Evolutionary conservation across 2,113 vertebrate species (phyloP).

Genomic region (Bucco capensis): DNA sequence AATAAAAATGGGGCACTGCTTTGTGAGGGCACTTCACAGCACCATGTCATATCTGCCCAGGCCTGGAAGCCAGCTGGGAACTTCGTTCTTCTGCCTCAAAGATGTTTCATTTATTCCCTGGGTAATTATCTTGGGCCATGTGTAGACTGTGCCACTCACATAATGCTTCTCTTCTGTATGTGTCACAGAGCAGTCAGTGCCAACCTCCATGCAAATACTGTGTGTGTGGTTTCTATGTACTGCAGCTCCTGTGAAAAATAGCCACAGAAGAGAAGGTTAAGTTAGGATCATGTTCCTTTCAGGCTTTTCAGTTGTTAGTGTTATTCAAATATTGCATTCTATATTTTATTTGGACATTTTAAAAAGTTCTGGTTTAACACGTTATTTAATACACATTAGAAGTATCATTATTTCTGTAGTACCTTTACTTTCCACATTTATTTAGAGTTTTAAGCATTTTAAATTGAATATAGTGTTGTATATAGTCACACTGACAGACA

Average conservation of each 20-base stretch:
- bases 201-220: neutral
- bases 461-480: neutral
- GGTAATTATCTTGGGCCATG: neutral
- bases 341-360: neutral
- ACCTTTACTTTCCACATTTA: neutral
- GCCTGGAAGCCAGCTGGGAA: neutral
- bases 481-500: neutral
- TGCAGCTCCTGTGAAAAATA: neutral
- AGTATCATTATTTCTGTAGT: neutral
- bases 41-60: fast-evolving
- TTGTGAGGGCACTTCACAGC: neutral
- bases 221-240: fast-evolving
- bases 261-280: neutral
- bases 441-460: neutral
- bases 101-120: neutral
- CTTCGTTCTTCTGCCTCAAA: neutral
- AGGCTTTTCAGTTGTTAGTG: neutral
- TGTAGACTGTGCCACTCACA: neutral
- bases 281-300: neutral
- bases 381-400: neutral
- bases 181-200: neutral
- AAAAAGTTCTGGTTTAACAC: neutral
- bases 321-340: neutral
- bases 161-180: neutral
- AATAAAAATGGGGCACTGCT: neutral